These are phyloP conservation scores for Harlomillsia oculata DNA, from an alignment of 1,140 invertebrate genomes.

Conservation along the genomic window DNA sequence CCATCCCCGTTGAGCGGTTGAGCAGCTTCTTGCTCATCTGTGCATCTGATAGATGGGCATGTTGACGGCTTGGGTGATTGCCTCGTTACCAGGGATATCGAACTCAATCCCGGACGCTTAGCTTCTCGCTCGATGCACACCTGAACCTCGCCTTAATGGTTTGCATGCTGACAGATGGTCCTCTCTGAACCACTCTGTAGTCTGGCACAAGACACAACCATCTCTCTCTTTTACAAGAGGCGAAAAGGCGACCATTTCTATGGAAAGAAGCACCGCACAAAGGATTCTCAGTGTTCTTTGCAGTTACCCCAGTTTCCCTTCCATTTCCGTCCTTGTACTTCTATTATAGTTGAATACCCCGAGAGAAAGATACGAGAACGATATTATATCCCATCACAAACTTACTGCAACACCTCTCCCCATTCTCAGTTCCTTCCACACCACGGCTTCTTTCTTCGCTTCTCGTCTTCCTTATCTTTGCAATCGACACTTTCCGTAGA, in stretches of 20 bases:
- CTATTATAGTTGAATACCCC: too few relatives aligned
- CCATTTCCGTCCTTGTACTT: too few relatives aligned
- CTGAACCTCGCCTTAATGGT: constrained; percentile 36
- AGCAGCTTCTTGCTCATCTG: constrained; percentile 21
- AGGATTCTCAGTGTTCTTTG: background rate
- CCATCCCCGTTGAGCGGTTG: too few relatives aligned
- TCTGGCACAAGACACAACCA: background rate
- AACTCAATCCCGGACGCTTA: constrained; percentile 36
- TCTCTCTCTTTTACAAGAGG: constrained; percentile 16
- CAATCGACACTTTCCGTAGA: constrained; percentile 8
- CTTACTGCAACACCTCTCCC: too few relatives aligned
- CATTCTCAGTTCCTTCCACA: too few relatives aligned
- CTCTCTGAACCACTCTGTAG: background rate
- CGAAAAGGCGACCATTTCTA: background rate
- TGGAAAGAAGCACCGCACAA: background rate
- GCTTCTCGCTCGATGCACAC: constrained; percentile 31
- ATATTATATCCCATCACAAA: too few relatives aligned
- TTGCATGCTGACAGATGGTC: constrained; percentile 27
- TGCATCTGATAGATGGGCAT: constrained; percentile 35
- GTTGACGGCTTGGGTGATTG: constrained; percentile 37
- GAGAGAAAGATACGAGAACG: too few relatives aligned
- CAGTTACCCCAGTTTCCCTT: constrained; percentile 3
- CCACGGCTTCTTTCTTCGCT: background rate
- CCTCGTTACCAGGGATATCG: constrained; percentile 37
- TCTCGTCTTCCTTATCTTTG: constrained; percentile 1